Evolutionary conservation across 2,888 invertebrate genomes (phyloP), one percentile per base, ranked within the genome.

Genomic region (Dione juno): DNA sequence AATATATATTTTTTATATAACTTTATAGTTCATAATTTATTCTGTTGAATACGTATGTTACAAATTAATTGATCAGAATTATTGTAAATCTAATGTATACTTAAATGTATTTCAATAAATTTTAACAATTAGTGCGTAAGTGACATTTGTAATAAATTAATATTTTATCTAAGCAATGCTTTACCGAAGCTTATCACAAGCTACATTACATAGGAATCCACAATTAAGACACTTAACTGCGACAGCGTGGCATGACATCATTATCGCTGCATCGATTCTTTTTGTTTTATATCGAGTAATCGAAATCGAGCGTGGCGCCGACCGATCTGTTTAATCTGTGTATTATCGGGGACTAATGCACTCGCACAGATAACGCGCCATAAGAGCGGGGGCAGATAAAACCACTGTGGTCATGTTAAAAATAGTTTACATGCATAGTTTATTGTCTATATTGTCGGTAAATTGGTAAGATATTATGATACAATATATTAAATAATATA

Each of bases 341-440:
- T 85, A 84, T 92, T 92, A 92, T 93, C 92, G 88, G 85, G 87
- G 89, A 90, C 92, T 93, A 93, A 93, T 93, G 92, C 92, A 93
- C 90, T 86, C 89, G 80, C 79, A 80, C 82, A 86, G 92, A 93
- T 92, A 93, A 88, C 82, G 76, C 81, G 85, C 83, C 89, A 90
- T 90, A 90, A 92, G 90, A 90, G 91, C 90, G 84, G 91, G 88
- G 85, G 90, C 91, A 88, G 92, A 93, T 92, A 92, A 88, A 87
- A 88, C 82, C 90, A 81, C 90, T 92, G 92, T 92, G 92, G 91
- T 84, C 92, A 89, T 92, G 92, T 92, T 92, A 89, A 90, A 92
- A 92, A 92, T 92, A 91, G 90, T 92, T 88, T 90, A 92, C 90
- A 90, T 86, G 89, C 88, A 90, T 92, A 91, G 88, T 88, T 89